Base-by-base conservation (phyloP, 2,113 vertebrate genomes). In the Echinops telfairi region DNA sequence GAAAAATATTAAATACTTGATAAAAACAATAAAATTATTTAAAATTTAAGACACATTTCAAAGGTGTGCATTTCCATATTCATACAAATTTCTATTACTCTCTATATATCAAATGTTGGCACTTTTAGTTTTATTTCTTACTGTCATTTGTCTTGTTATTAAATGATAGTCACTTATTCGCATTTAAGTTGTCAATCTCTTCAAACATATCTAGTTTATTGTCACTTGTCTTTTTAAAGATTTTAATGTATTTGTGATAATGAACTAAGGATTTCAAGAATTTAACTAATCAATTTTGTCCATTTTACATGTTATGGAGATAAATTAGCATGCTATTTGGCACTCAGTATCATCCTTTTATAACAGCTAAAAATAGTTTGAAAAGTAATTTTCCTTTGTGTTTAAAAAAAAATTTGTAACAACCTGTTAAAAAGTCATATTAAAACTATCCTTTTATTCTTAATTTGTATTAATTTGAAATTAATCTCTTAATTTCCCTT, bases 401-500 rank as follows among this genome's bases (percentile, higher is more conserved):
- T 17, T 40, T 3, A 40, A 40, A 40, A 40, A 40, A 40, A 47
- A 3, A 4, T 66, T 88, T 89, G 9, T 5, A 95, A 0, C 17
- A 31, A 91, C 6, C 17, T 86, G 73, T 81, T 90, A 90, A 93
- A 93, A 92, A 58, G 12, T 95, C 92, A 84, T 95, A 97, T 93
- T 22, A 88, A 97, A 94, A 12, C 2, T 93, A 78, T 16, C 6
- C 25, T 60, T 95, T 97, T 93, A 57, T 94, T 96, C 90, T 96
- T 77, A 95, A 96, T 95, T 93, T 97, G 57, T 97, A 78, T 6
- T 0, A 94, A 68, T 97, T 97, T 92, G 71, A 96, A 97, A 97
- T 97, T 82, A 94, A 83, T 96, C 91, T 29, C 53, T 91, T 97
- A 97, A 97, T 84, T 95, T 97, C 86, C 81, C 84, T 96, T 95